phyloP scores from a whole-genome alignment of 1,140 invertebrate species.

The Vanessa atalanta region DNA sequence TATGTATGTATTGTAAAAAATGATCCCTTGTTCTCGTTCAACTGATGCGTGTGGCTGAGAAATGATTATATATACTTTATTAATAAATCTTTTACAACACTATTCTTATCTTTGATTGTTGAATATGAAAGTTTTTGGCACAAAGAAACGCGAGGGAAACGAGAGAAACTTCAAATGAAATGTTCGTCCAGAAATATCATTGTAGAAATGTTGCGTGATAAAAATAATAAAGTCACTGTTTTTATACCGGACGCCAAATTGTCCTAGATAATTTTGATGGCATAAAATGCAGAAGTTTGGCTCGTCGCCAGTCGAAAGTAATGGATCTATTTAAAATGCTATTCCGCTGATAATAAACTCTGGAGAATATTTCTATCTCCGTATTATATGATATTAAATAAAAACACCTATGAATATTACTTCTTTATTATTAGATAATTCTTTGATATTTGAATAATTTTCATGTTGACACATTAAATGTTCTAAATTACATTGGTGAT shows the following conservation, averaged over 20 bases:
- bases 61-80: slow-evolving; percentile 76
- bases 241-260: slow-evolving; percentile 73
- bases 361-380: slow-evolving; percentile 27
- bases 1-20: slow-evolving; percentile 75
- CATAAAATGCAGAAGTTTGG: slow-evolving; percentile 72
- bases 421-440: slow-evolving; percentile 63
- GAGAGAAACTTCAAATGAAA: slow-evolving; percentile 50
- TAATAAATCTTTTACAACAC: slow-evolving; percentile 78
- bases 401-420: slow-evolving; percentile 52
- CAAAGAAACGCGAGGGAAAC: slow-evolving; percentile 15
- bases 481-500: slow-evolving; percentile 25
- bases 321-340: slow-evolving; percentile 61
- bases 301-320: slow-evolving; percentile 58
- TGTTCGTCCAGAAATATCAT: slow-evolving; percentile 33
- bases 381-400: slow-evolving; percentile 39
- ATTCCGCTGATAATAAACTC: slow-evolving; percentile 48
- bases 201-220: slow-evolving; percentile 51
- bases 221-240: slow-evolving; percentile 71
- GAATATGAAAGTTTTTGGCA: slow-evolving; percentile 2
- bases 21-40: slow-evolving; percentile 69
- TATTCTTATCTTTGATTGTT: slow-evolving; percentile 47
- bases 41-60: slow-evolving; percentile 75
- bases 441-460: slow-evolving; percentile 60
- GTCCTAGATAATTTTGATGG: slow-evolving; percentile 78
- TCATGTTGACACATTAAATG: slow-evolving; percentile 26